Evolutionary conservation across 2,113 vertebrate species (phyloP).

Genomic region (Eclectus roratus): DNA sequence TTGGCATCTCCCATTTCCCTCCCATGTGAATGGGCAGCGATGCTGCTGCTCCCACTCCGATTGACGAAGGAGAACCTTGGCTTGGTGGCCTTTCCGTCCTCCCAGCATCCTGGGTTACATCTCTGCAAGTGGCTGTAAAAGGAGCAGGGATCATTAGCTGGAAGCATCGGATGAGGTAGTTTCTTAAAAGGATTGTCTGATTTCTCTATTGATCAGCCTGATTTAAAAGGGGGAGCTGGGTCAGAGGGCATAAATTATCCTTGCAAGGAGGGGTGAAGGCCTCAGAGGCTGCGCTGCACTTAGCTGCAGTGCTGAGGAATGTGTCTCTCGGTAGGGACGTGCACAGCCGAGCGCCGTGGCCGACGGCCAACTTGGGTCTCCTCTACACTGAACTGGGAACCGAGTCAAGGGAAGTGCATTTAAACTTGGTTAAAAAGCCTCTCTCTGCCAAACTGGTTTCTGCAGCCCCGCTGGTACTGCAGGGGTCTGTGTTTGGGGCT

Average conservation of each 20-base stretch:
- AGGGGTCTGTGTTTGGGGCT: not conserved
- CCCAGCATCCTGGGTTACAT: not conserved
- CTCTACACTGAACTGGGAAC: not conserved
- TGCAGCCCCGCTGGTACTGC: not conserved
- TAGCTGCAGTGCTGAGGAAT: slow-evolving; percentile 48
- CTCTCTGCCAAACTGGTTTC: not conserved
- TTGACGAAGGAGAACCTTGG: not conserved
- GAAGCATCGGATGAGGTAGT: slow-evolving; percentile 53
- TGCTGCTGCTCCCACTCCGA: not conserved
- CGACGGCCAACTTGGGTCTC: slow-evolving; percentile 8
- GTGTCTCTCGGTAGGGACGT: slow-evolving; percentile 21
- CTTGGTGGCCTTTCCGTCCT: not conserved
- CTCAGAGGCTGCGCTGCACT: slow-evolving; percentile 46
- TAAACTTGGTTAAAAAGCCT: slow-evolving; percentile 39
- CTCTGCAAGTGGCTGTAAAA: slow-evolving; percentile 7
- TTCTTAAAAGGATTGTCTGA: slow-evolving; percentile 77
- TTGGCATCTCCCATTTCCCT: not conserved
- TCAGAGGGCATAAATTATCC: slow-evolving; percentile 70
- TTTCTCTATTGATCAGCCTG: slow-evolving; percentile 72
- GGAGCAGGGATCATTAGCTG: slow-evolving; percentile 56
- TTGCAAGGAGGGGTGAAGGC: slow-evolving; percentile 55
- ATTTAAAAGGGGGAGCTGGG: slow-evolving; percentile 69
- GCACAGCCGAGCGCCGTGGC: slow-evolving; percentile 7
- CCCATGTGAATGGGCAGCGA: accelerated
- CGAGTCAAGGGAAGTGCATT: slow-evolving; percentile 33